Conservation (phyloP, 1,140 invertebrate species). For the Asbolus verrucosus region DNA sequence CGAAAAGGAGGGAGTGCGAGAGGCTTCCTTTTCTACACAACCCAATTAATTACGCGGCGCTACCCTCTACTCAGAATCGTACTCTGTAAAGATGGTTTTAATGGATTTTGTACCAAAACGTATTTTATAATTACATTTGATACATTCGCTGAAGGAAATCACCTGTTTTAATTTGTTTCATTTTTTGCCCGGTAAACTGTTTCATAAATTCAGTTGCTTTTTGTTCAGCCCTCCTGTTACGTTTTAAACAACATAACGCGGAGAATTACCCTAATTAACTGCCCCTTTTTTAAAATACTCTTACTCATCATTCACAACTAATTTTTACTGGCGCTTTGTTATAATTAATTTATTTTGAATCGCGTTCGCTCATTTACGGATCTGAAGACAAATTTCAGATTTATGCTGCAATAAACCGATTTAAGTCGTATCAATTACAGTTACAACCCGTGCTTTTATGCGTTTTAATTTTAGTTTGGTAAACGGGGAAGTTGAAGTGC, state of each 20-base stretch:
- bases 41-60: constrained; percentile 49
- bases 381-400: too few relatives aligned
- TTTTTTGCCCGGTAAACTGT: constrained; percentile 14
- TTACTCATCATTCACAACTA: background rate
- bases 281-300: constrained; percentile 18
- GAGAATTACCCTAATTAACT: constrained; percentile 22
- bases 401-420: constrained; percentile 1
- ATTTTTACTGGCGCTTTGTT: background rate
- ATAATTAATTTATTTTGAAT: background rate
- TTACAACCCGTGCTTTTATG: background rate
- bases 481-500: constrained; percentile 1
- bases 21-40: constrained; percentile 26
- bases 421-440: background rate
- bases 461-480: background rate
- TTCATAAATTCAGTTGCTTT: constrained; percentile 30
- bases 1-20: constrained; percentile 15
- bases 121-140: constrained; percentile 48
- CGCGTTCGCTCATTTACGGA: too few relatives aligned
- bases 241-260: constrained; percentile 26
- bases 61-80: constrained; percentile 43
- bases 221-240: constrained; percentile 28
- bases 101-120: constrained; percentile 49
- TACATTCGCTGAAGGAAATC: constrained; percentile 42
- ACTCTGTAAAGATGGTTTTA: constrained; percentile 47
- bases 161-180: constrained; percentile 33